Percentiles rank a stretch among this genome's conserved stretches.
These are phyloP conservation scores for Scaptomyza caliginosa DNA, from an alignment of 2,888 invertebrate species.

Conservation along the genomic window DNA sequence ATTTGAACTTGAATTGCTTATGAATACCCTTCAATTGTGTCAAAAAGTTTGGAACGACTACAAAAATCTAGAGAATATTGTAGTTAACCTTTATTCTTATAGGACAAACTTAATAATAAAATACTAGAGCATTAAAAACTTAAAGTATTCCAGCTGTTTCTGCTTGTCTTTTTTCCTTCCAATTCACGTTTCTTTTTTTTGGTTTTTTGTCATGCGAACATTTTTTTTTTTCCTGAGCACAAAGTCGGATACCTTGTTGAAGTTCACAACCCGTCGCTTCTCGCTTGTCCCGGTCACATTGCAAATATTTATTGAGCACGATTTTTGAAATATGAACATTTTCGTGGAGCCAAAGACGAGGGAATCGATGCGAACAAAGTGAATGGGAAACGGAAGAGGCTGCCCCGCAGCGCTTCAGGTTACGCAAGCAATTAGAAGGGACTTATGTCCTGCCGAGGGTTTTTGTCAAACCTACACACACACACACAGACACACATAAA, in stretches of 20 bases:
- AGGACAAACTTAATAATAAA: no score
- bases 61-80: no score
- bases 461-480: constrained; percentile 56
- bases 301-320: constrained; percentile 78
- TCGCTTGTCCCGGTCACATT: constrained; percentile 33
- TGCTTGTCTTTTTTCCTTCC: constrained; percentile 17
- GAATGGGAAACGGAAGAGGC: constrained; percentile 47
- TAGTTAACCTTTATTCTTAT: no score
- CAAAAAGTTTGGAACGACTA: no score
- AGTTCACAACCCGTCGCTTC: neutral
- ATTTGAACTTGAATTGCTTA: constrained; percentile 50
- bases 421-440: constrained; percentile 78
- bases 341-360: constrained; percentile 35
- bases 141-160: no score
- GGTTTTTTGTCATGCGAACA: constrained; percentile 61
- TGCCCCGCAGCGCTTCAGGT: constrained; percentile 60
- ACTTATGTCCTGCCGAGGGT: constrained; percentile 57
- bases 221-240: constrained; percentile 36
- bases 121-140: no score
- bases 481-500: constrained; percentile 35
- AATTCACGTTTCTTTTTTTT: constrained; percentile 68
- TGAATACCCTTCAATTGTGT: neutral
- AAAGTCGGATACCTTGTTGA: constrained; percentile 6
- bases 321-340: constrained; percentile 75
- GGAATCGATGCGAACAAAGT: constrained; percentile 8